Conservation (phyloP, 1,140 invertebrate genomes). For the Centruroides sculpturatus region DNA sequence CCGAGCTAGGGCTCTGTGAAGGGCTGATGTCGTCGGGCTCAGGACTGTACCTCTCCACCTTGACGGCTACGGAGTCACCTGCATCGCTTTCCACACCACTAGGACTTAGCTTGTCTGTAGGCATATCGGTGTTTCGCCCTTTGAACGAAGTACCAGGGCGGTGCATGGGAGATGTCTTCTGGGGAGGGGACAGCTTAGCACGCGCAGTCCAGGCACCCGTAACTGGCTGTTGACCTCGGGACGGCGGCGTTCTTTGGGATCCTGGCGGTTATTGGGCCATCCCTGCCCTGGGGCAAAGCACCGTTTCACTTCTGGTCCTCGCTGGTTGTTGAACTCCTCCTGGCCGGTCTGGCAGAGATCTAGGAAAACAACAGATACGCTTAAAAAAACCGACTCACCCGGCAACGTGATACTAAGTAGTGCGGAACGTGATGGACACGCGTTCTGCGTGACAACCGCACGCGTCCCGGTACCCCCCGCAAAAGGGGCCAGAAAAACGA, state of each 20-base stretch:
- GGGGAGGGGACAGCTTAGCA: not conserved
- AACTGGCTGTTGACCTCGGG: not conserved
- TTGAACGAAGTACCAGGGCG: not conserved
- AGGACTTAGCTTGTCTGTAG: constrained; percentile 5
- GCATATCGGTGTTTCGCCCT: not conserved
- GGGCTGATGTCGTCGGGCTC: constrained; percentile 11
- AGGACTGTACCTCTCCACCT: constrained; percentile 12
- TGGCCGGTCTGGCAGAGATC: not conserved
- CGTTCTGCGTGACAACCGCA: not conserved
- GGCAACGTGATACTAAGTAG: constrained; percentile 4
- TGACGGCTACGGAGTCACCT: constrained; percentile 3
- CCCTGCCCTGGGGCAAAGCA: not conserved
- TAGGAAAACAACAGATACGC: too few species aligned
- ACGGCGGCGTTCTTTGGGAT: not conserved
- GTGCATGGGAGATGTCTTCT: not conserved
- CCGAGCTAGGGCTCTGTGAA: constrained; percentile 10
- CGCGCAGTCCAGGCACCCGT: not conserved
- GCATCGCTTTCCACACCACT: not conserved
- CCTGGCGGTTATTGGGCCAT: not conserved
- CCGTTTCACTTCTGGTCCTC: not conserved
- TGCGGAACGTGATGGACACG: not conserved
- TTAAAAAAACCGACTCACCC: not conserved
- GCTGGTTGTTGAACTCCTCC: not conserved
- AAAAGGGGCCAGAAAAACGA: not conserved
- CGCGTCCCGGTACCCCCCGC: not conserved